These are phyloP conservation scores for Tetragnatha montana DNA, from an alignment of 2,888 invertebrate genomes.

Conservation along the genomic window DNA sequence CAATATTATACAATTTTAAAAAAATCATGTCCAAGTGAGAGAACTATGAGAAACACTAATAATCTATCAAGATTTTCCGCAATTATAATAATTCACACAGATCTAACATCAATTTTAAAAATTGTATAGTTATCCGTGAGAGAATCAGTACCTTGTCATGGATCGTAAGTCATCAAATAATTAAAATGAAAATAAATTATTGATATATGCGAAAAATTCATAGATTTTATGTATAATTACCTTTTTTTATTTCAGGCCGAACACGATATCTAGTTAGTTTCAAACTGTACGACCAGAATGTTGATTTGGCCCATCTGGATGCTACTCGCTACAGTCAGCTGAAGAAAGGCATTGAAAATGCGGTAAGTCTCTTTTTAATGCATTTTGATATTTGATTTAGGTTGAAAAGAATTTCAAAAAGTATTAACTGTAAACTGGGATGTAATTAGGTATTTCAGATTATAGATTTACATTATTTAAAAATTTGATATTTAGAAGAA, in stretches of 20 bases:
- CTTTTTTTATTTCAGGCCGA: constrained; percentile 50
- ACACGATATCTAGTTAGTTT: constrained; percentile 66
- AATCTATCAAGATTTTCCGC: too few species aligned
- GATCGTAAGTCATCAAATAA: too few species aligned
- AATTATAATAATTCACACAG: too few species aligned
- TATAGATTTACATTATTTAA: neutral
- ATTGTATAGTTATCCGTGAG: too few species aligned
- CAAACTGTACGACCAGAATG: constrained; percentile 70
- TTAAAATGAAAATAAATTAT: too few species aligned
- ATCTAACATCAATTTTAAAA: too few species aligned
- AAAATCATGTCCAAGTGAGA: too few species aligned
- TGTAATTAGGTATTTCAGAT: neutral
- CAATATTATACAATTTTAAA: too few species aligned
- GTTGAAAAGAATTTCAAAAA: neutral
- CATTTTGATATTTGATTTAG: neutral
- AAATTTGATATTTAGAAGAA: neutral
- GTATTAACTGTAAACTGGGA: neutral
- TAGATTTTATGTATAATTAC: too few species aligned
- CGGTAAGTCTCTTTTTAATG: constrained; percentile 56
- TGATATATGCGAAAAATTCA: too few species aligned
- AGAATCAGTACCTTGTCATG: too few species aligned
- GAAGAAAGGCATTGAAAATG: constrained; percentile 70
- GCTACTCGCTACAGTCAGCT: constrained; percentile 57
- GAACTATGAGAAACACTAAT: too few species aligned
- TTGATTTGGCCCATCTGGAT: constrained; percentile 70